Percentiles rank a stretch among this genome's conserved stretches.
Evolutionary conservation across 2,113 vertebrate genomes (phyloP).

Genomic region (Gobius niger): DNA sequence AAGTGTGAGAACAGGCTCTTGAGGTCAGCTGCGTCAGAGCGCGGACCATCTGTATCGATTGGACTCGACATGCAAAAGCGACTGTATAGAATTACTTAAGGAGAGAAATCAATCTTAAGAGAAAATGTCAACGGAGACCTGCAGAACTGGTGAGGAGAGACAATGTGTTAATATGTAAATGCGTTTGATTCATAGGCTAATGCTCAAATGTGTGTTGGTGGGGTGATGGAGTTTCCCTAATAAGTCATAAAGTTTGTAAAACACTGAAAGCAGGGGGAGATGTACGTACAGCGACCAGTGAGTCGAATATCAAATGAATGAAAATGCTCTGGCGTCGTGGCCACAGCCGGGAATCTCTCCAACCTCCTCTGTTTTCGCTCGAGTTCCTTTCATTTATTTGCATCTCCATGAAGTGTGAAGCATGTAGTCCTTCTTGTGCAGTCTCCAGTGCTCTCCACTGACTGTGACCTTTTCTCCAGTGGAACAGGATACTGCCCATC

Average conservation of each 20-base stretch:
- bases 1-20: neutral
- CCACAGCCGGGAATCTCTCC: neutral
- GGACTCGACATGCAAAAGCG: conserved; percentile 6
- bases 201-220: no score
- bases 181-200: no score
- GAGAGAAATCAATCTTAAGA: conserved; percentile 3
- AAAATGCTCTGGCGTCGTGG: neutral
- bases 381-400: conserved; percentile 32
- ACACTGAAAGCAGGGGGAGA: neutral
- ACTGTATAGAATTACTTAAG: neutral
- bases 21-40: neutral
- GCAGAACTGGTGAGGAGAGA: neutral
- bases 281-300: neutral
- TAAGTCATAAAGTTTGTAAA: neutral
- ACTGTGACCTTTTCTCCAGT: conserved; percentile 73
- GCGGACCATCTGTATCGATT: conserved; percentile 13
- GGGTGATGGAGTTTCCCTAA: no score
- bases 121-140: neutral
- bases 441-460: conserved; percentile 50
- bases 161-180: neutral
- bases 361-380: neutral
- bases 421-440: conserved; percentile 54
- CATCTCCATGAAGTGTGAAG: conserved; percentile 43
- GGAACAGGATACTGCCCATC: conserved; percentile 74
- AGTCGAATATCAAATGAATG: neutral